Evolutionary conservation across 2,888 invertebrate genomes (phyloP), one percentile per base, ranked within the genome.

Genomic region (Leucophenga maculata): DNA sequence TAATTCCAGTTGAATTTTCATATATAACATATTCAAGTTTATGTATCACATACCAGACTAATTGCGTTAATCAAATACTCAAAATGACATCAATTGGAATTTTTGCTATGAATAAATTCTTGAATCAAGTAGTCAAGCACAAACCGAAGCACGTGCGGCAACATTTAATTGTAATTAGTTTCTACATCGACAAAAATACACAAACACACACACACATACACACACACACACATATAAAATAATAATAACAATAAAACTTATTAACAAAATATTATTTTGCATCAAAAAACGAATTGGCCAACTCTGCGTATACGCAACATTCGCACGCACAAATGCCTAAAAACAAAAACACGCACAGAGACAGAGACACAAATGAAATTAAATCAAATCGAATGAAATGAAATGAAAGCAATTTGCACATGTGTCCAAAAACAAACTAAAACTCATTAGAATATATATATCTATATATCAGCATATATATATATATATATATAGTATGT

Each of bases 251-350:
- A 14, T 39, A 39, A 3, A 6, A 8, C 39, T 6, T 39, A 39
- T 39, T 39, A 39, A 11, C 8, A 39, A n/a, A n/a, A 39, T 39
- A 4, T 26, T 26, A 26, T 26, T n/a, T n/a, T 39, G 39, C 44
- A 46, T 68, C 59, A 52, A 62, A 52, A 68, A 65, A 18, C 57
- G 48, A 31, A 2, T 50, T 48, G 14, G 48, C 13, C 11, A 26
- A 67, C 22, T 57, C 26, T 70, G 62, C 77, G 77, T 77, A 77
- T 75, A 26, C 31, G 73, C 59, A 70, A 70, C 70, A 50, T 71
- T 39, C 20, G 14, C 64, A 65, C 71, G 18, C 71, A 72, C 72
- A 69, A 57, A 48, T 62, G 26, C 48, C 52, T 65, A 73, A 72
- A 74, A 39, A 39, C 39, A 71, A 79, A 81, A 22, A 39, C 39